Percentiles rank a stretch among this genome's conserved stretches.
phyloP scores from a whole-genome alignment of 2,797 vertebrate species.

The Chlorospingus semifuscus region DNA sequence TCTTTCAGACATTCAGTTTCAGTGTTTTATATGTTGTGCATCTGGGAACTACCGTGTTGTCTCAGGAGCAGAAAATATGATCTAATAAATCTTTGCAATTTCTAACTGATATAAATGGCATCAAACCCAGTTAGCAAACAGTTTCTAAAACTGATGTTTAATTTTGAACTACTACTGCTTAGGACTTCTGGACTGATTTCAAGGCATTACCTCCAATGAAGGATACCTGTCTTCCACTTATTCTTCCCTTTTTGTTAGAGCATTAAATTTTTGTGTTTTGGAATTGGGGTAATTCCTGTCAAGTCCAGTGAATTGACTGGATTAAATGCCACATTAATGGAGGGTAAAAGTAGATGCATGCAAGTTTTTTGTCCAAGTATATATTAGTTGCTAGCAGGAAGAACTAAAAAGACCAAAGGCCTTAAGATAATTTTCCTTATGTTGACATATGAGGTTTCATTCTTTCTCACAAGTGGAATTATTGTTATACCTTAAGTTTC shows the following conservation, averaged over 20 bases:
- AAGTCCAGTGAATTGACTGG: neutral
- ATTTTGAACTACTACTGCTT: neutral
- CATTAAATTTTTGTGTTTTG: neutral
- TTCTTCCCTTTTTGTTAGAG: neutral
- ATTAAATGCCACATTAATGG: neutral
- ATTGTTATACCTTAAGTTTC: neutral
- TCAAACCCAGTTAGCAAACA: neutral
- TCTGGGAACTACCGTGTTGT: neutral
- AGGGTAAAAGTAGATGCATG: neutral
- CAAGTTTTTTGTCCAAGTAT: neutral
- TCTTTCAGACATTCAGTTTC: neutral
- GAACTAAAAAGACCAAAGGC: neutral
- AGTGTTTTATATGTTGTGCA: neutral
- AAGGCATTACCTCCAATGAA: neutral
- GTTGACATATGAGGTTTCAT: neutral
- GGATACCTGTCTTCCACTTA: neutral
- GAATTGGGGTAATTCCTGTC: neutral
- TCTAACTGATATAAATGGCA: neutral
- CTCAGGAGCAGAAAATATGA: neutral
- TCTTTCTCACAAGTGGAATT: neutral
- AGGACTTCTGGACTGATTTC: neutral
- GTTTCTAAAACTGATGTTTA: neutral
- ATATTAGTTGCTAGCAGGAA: neutral
- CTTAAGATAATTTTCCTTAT: neutral
- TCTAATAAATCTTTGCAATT: neutral